Conservation (phyloP, 2,888 invertebrate genomes). For the Volucella bombylans region DNA sequence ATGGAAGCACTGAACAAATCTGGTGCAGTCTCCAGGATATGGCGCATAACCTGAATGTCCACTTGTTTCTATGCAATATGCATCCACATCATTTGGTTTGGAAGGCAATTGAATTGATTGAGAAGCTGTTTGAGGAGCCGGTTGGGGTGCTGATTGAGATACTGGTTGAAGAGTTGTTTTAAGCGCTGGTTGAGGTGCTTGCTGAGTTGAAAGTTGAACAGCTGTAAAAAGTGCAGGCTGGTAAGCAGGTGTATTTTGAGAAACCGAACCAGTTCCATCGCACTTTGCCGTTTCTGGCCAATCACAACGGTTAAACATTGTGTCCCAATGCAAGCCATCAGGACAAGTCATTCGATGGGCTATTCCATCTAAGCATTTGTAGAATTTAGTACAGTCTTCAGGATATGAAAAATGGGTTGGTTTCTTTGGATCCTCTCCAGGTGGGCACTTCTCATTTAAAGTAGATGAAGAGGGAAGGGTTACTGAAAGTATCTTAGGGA, state of each 20-base stretch:
- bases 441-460: background rate
- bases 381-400: conserved; percentile 77
- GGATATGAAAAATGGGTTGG: conserved; percentile 75
- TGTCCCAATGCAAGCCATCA: conserved; percentile 77
- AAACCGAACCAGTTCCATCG: background rate
- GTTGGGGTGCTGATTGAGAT: conserved; percentile 66
- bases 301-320: conserved; percentile 75
- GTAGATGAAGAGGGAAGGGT: background rate
- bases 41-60: conserved; percentile 60
- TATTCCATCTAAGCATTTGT: conserved; percentile 74
- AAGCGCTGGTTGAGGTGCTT: background rate
- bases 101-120: too few species aligned
- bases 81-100: too few species aligned
- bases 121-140: background rate
- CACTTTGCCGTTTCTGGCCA: conserved; percentile 76
- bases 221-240: too few species aligned
- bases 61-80: background rate
- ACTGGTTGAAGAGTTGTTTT: conserved; percentile 44
- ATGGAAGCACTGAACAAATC: conserved; percentile 75
- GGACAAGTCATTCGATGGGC: conserved; percentile 74
- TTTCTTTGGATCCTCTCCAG: conserved; percentile 31
- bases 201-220: too few species aligned
- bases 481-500: background rate
- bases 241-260: too few species aligned
- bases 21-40: conserved; percentile 76